A percentile compares a stretch with the other conserved stretches of the same genome.
Evolutionary conservation across 1,140 invertebrate species (phyloP).

Genomic region (Bombus ignitus): DNA sequence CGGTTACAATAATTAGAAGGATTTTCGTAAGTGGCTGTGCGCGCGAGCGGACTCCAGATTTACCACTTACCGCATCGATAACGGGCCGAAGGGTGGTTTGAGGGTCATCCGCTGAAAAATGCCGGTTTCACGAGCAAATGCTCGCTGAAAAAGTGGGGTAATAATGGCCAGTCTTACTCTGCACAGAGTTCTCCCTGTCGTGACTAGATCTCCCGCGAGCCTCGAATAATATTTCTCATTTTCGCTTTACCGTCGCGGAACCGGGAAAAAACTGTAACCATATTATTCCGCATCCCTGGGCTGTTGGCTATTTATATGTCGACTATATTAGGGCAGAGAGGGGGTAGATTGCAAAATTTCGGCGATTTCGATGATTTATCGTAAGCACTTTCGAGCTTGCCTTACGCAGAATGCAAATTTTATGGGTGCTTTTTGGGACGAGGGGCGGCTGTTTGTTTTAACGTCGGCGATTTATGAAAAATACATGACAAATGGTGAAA

Average conservation of each 20-base stretch:
- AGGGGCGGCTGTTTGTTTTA: neutral
- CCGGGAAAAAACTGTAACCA: neutral
- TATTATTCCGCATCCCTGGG: neutral
- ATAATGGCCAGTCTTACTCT: too few relatives aligned
- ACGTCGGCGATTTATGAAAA: neutral
- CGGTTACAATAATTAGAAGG: slow-evolving; percentile 40
- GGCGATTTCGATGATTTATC: slow-evolving; percentile 5
- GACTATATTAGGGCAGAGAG: neutral
- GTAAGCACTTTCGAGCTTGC: neutral
- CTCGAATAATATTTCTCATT: slow-evolving; percentile 50
- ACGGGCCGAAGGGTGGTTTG: slow-evolving; percentile 3
- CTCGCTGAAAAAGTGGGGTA: slow-evolving; percentile 40
- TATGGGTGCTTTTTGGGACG: neutral
- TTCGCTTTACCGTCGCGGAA: neutral
- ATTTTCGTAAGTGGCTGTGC: slow-evolving; percentile 21
- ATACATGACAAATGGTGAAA: neutral
- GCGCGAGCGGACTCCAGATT: slow-evolving; percentile 17
- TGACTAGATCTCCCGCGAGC: neutral
- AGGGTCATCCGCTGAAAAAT: slow-evolving; percentile 49
- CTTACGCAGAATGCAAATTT: slow-evolving; percentile 16
- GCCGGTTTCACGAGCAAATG: slow-evolving; percentile 33
- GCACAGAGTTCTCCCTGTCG: neutral
- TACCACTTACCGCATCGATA: slow-evolving; percentile 22
- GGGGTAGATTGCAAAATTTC: neutral
- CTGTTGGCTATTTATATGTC: neutral